phyloP scores from a whole-genome alignment of 2,888 invertebrate genomes.

The Eumacrocentrus americanus region DNA sequence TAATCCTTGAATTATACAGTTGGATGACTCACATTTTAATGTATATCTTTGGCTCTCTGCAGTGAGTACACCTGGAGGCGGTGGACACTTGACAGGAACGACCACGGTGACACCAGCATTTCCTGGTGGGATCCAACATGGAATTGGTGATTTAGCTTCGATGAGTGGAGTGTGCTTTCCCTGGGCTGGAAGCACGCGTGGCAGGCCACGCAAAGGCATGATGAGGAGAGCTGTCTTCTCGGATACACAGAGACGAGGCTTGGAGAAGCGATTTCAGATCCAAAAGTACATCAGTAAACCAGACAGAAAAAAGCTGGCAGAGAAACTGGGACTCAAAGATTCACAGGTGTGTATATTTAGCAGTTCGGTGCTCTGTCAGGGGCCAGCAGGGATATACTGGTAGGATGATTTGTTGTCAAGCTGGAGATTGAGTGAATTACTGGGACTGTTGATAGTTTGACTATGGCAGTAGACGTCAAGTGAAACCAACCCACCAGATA shows the following conservation, averaged over 20 bases:
- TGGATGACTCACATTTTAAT: not conserved
- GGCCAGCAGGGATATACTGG: no score
- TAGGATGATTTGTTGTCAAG: no score
- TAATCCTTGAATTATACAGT: no score
- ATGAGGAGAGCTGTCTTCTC: constrained; percentile 97
- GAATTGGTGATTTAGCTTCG: constrained; percentile 55
- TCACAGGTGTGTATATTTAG: constrained; percentile 84
- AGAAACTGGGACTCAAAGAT: constrained; percentile 94
- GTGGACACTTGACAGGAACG: constrained; percentile 58
- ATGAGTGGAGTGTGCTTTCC: constrained; percentile 70
- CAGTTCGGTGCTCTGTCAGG: no score
- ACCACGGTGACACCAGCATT: constrained; percentile 48
- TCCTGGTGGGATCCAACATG: constrained; percentile 52
- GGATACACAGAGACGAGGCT: constrained; percentile 92
- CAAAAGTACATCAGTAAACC: constrained; percentile 99
- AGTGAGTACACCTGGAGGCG: constrained; percentile 63
- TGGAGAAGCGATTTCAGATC: constrained; percentile 94
- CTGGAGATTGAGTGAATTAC: no score
- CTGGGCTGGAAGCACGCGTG: constrained; percentile 89
- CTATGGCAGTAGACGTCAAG: no score
- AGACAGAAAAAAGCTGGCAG: constrained; percentile 95
- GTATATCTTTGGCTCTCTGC: constrained; percentile 24
- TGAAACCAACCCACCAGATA: not conserved
- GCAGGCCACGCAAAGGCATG: constrained; percentile 95
- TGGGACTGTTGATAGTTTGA: no score